Percentiles rank a stretch among this genome's conserved stretches.
phyloP scores from a whole-genome alignment of 2,113 vertebrate species.

The Colius striatus region DNA sequence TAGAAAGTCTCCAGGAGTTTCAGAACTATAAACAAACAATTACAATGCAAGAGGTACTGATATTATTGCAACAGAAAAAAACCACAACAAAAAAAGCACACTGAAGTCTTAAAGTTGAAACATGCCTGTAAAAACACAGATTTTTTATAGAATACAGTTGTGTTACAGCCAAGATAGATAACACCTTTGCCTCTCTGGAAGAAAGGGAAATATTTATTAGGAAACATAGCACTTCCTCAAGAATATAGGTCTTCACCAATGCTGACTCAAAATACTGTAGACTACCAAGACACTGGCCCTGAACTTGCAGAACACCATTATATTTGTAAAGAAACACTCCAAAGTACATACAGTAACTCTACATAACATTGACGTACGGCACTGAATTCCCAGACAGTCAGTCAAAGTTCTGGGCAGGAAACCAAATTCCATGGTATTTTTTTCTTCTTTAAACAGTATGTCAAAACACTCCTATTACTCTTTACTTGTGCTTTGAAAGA shows the following conservation, averaged over 20 bases:
- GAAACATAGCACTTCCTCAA: background rate
- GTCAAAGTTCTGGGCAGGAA: constrained; percentile 59
- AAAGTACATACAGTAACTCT: background rate
- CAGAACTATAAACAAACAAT: background rate
- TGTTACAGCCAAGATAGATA: background rate
- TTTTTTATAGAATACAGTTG: background rate
- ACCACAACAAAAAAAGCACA: background rate
- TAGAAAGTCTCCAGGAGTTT: background rate
- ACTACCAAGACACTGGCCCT: background rate
- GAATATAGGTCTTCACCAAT: background rate
- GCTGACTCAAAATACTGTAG: constrained; percentile 2
- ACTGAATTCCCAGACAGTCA: constrained; percentile 60
- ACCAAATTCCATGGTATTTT: constrained; percentile 32
- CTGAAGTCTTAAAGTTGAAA: background rate
- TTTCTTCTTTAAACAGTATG: constrained; percentile 38
- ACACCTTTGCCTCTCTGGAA: background rate
- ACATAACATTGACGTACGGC: background rate
- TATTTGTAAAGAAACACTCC: background rate
- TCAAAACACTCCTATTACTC: constrained; percentile 49
- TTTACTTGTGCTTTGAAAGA: constrained; percentile 40
- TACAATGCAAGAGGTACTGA: background rate
- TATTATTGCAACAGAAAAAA: background rate
- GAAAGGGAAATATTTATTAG: background rate
- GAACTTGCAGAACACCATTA: background rate
- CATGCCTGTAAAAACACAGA: background rate